Base-by-base conservation (phyloP, 1,140 invertebrate genomes). In the Pseudomyrmex dendroicus region DNA sequence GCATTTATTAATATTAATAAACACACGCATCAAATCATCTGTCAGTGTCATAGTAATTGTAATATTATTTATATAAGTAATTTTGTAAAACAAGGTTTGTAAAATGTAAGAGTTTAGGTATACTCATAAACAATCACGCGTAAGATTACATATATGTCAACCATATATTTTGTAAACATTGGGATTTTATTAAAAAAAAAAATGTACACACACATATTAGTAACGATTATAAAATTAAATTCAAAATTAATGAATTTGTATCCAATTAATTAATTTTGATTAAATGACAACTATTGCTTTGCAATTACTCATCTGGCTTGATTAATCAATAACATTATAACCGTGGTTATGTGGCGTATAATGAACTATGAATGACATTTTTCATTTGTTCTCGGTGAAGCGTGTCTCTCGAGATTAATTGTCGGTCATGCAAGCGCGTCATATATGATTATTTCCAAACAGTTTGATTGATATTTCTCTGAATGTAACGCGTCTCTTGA, bases 391-490 rank as follows among this genome's bases (percentile, higher is more conserved):
- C 20, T 78, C 9, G 5, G 48, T 12, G 54, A 50, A 35, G 7
- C 20, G 13, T 7, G 7, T 9, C 13, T n/a, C 50, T 68, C 50
- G 50, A 12, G 10, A 12, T 13, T 80, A 72, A 78, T 78, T 70
- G 48, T 77, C 63, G 15, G 15, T n/a, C 22, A 48, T 56, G 13
- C n/a, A 8, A 59, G 46, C 9, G 1, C 25, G 54, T 1, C 13
- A 57, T 48, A 4, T 77, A 22, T 66, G 4, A 78, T 72, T 76
- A 35, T 7, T 52, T 80, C 2, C 12, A 72, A 78, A 78, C 15
- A 15, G 20, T 20, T n/a, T 8, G 17, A 8, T 20, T 70, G 12
- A 59, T 70, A 70, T 72, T 80, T 70, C 56, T 61, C 57, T 57
- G 35, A 54, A 15, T n/a, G 10, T 22, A 59, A 59, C 12, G 44